Evolutionary conservation across 2,113 vertebrate species (phyloP).

Genomic region (Pholis gunnellus): DNA sequence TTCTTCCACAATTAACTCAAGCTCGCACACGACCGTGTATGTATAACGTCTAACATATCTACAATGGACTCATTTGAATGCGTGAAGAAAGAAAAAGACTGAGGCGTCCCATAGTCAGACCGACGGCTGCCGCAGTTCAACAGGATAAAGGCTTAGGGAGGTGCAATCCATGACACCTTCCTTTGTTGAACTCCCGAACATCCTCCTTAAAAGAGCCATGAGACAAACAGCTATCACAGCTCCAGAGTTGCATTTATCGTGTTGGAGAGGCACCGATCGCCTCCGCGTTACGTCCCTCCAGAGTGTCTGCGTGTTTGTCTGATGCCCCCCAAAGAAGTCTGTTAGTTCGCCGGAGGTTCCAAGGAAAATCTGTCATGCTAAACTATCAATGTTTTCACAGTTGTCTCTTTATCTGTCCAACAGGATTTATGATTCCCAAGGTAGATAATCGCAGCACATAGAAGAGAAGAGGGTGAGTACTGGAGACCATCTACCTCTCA

Average conservation of each 20-base stretch:
- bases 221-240: slow-evolving; percentile 60
- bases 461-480: slow-evolving; percentile 81
- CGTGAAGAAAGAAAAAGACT: slow-evolving; percentile 67
- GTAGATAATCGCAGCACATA: slow-evolving; percentile 88
- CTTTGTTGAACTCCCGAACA: slow-evolving; percentile 60
- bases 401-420: slow-evolving; percentile 71
- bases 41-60: slow-evolving; percentile 70
- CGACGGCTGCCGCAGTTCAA: slow-evolving; percentile 54
- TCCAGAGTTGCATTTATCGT: slow-evolving; percentile 60
- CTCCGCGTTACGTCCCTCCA: slow-evolving; percentile 58
- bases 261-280: slow-evolving; percentile 67
- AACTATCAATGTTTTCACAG: slow-evolving; percentile 77
- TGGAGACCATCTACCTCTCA: slow-evolving; percentile 90
- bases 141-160: slow-evolving; percentile 77
- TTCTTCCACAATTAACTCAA: slow-evolving; percentile 65
- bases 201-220: slow-evolving; percentile 49
- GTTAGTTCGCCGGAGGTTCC: slow-evolving; percentile 60
- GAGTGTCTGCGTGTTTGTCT: slow-evolving; percentile 37
- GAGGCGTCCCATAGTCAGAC: slow-evolving; percentile 70
- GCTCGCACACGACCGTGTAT: slow-evolving; percentile 65
- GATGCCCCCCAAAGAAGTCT: slow-evolving; percentile 54
- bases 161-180: slow-evolving; percentile 62
- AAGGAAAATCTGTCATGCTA: slow-evolving; percentile 67
- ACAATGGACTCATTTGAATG: slow-evolving; percentile 73
- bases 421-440: slow-evolving; percentile 77